Evolutionary conservation across 2,888 invertebrate species (phyloP).

Genomic region (Nowickia ferox): DNA sequence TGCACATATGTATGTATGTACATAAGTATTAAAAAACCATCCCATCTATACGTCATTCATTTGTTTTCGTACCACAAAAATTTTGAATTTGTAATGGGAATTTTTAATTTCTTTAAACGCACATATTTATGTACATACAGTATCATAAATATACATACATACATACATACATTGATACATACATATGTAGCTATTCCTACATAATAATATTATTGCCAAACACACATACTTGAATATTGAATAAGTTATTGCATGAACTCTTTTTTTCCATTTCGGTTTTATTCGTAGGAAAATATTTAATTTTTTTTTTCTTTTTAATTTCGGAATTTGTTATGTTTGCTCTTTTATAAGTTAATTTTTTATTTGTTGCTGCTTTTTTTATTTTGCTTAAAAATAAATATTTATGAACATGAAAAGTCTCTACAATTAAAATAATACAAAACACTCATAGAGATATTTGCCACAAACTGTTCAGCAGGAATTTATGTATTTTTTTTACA

Average conservation of each 20-base stretch:
- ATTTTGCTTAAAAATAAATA: slow-evolving; percentile 40
- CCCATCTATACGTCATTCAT: background rate
- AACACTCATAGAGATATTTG: slow-evolving; percentile 22
- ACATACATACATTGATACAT: slow-evolving; percentile 1
- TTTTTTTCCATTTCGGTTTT: slow-evolving; percentile 39
- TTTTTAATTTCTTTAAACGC: slow-evolving; percentile 14
- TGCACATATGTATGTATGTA: too few relatives aligned
- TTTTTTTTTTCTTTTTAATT: slow-evolving; percentile 1
- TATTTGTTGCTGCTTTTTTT: slow-evolving; percentile 25
- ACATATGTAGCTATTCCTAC: slow-evolving; percentile 30
- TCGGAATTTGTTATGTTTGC: slow-evolving; percentile 36
- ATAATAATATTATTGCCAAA: slow-evolving; percentile 56
- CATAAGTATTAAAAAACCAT: background rate
- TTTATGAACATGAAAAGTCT: slow-evolving; percentile 38
- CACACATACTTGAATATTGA: slow-evolving; percentile 35
- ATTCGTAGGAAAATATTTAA: slow-evolving; percentile 23
- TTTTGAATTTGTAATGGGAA: slow-evolving; percentile 63
- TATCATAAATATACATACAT: slow-evolving; percentile 12
- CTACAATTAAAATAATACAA: slow-evolving; percentile 20
- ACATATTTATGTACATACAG: background rate
- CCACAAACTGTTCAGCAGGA: slow-evolving; percentile 59
- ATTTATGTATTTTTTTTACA: slow-evolving; percentile 41
- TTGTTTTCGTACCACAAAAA: slow-evolving; percentile 25
- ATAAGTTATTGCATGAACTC: slow-evolving; percentile 34
- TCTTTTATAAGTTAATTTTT: slow-evolving; percentile 22